phyloP scores from a whole-genome alignment of 2,113 vertebrate genomes.

The Aphelocoma coerulescens region DNA sequence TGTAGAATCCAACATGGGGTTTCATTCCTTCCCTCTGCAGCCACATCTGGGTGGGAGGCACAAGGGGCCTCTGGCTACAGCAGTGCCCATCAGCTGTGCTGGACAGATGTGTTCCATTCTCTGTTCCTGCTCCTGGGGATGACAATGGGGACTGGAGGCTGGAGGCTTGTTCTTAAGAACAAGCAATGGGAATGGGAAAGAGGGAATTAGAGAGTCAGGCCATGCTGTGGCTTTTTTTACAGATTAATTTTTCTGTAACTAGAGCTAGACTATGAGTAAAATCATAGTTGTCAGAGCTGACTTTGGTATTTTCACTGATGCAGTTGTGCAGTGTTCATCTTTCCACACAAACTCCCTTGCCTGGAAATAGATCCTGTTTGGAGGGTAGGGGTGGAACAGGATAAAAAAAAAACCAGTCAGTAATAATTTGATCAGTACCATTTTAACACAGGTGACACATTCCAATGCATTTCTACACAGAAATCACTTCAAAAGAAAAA shows the following conservation, averaged over 20 bases:
- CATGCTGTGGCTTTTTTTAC: not conserved
- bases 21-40: not conserved
- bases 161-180: not conserved
- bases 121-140: accelerated
- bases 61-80: no score
- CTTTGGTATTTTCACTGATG: not conserved
- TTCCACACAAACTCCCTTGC: not conserved
- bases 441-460: not conserved
- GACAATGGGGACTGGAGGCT: not conserved
- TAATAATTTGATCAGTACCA: not conserved
- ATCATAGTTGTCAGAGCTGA: not conserved
- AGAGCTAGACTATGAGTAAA: not conserved
- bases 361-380: not conserved
- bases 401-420: not conserved
- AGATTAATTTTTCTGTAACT: not conserved
- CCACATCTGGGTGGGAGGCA: not conserved
- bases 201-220: not conserved
- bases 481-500: not conserved
- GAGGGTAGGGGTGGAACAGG: not conserved
- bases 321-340: not conserved
- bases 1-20: accelerated
- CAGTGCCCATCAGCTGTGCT: not conserved
- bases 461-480: not conserved
- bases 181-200: not conserved
- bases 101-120: accelerated